Evolutionary conservation across 2,888 invertebrate genomes (phyloP).

Genomic region (Sminthurides aquaticus): DNA sequence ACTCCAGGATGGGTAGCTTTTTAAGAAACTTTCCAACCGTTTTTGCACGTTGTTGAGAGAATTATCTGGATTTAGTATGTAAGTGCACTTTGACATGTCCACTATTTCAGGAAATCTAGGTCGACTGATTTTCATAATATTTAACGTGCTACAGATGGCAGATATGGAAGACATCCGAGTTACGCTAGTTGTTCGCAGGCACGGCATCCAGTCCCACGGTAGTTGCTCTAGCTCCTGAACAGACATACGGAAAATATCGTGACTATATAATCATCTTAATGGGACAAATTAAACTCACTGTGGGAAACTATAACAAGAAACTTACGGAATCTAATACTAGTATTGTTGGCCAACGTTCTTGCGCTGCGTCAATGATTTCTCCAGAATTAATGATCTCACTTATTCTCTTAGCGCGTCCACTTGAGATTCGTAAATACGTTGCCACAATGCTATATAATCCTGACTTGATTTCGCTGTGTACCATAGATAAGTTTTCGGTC

Average conservation of each 20-base stretch:
- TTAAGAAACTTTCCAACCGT: constrained; percentile 53
- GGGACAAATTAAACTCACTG: no score
- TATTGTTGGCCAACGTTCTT: constrained; percentile 34
- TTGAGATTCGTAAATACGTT: constrained; percentile 21
- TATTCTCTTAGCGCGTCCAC: constrained; percentile 11
- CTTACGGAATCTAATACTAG: constrained; percentile 36
- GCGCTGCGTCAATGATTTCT: constrained; percentile 18
- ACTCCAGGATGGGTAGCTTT: constrained; percentile 56
- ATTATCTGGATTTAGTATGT: constrained; percentile 65
- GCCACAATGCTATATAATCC: constrained; percentile 15
- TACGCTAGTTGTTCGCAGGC: constrained; percentile 60
- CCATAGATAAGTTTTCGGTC: constrained; percentile 34
- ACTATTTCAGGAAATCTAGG: constrained; percentile 24
- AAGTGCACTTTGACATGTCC: constrained; percentile 46
- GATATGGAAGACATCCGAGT: constrained; percentile 63
- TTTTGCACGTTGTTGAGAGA: constrained; percentile 60
- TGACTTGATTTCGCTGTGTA: constrained; percentile 11
- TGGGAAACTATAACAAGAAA: no score
- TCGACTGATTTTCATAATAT: constrained; percentile 20
- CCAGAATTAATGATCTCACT: constrained; percentile 22
- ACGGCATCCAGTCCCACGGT: constrained; percentile 69
- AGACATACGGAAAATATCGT: constrained; percentile 41
- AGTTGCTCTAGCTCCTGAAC: constrained; percentile 63
- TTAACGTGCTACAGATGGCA: constrained; percentile 45
- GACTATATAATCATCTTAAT: constrained; percentile 1